Percentiles rank a stretch among this genome's conserved stretches.
phyloP scores from a whole-genome alignment of 2,113 vertebrate species.

The Plecotus auritus region DNA sequence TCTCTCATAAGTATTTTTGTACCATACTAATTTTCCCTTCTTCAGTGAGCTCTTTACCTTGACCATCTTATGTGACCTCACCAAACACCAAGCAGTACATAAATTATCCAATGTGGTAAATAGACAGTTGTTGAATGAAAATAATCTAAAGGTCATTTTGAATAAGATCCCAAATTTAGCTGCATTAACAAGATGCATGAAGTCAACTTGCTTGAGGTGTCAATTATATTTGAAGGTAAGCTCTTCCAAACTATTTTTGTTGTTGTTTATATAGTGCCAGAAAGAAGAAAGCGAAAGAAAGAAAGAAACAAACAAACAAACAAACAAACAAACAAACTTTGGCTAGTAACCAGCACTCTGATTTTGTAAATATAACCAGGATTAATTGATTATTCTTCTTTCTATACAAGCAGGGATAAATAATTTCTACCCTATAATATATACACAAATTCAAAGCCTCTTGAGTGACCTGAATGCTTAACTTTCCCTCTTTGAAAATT shows the following conservation, averaged over 20 bases:
- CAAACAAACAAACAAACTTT: rapidly evolving
- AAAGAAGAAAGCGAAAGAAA: background rate
- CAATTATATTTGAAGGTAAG: conserved; percentile 14
- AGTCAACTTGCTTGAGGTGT: background rate
- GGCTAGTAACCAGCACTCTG: background rate
- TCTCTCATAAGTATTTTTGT: background rate
- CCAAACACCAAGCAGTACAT: background rate
- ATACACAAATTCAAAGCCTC: conserved; percentile 21
- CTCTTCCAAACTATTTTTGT: background rate
- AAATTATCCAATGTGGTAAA: background rate
- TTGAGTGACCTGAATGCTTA: background rate
- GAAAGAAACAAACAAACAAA: rapidly evolving
- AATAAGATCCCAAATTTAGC: background rate
- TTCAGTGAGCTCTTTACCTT: background rate
- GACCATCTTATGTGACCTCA: background rate
- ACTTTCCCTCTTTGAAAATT: conserved; percentile 35
- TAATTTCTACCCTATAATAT: background rate
- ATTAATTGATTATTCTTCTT: background rate
- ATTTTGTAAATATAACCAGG: conserved; percentile 39
- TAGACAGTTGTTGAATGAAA: background rate
- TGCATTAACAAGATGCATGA: background rate
- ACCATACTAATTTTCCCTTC: background rate
- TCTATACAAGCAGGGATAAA: background rate
- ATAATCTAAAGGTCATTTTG: background rate
- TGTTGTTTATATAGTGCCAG: background rate